These are phyloP conservation scores for Drosophila micromelanica DNA, from an alignment of 1,140 invertebrate species.

Conservation along the genomic window DNA sequence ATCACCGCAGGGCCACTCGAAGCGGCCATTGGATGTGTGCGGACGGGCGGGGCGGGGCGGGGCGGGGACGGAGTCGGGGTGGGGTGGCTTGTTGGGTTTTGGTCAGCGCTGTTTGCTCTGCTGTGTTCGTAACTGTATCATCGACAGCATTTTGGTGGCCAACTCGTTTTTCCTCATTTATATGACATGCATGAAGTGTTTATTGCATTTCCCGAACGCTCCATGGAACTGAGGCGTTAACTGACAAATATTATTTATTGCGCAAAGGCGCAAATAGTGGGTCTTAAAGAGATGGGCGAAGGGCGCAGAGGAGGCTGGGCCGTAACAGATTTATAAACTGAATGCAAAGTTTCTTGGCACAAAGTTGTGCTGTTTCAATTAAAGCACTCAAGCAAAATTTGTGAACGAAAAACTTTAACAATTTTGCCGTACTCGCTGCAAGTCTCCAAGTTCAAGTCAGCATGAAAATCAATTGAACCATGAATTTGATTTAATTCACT, in stretches of 20 bases:
- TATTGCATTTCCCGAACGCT: slow-evolving; percentile 57
- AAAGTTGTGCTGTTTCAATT: slow-evolving; percentile 51
- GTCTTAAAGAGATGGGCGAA: not conserved
- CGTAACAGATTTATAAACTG: slow-evolving; percentile 44
- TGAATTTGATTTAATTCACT: slow-evolving; percentile 65
- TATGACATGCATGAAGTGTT: slow-evolving; percentile 62
- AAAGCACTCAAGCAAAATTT: slow-evolving; percentile 49
- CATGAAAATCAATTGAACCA: slow-evolving; percentile 62
- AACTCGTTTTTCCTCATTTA: slow-evolving; percentile 13
- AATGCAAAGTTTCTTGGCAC: slow-evolving; percentile 27
- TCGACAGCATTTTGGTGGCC: not conserved
- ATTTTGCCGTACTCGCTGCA: slow-evolving; percentile 31
- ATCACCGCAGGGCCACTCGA: slow-evolving; percentile 59
- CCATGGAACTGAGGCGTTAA: slow-evolving; percentile 39
- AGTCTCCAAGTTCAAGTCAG: slow-evolving; percentile 37
- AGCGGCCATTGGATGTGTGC: slow-evolving; percentile 28
- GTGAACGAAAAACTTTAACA: slow-evolving; percentile 40
- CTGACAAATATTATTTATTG: slow-evolving; percentile 30
- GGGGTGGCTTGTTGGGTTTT: slow-evolving; percentile 31
- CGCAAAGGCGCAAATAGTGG: slow-evolving; percentile 10
- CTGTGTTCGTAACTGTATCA: not conserved
- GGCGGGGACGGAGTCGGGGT: no score
- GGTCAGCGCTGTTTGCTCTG: slow-evolving; percentile 21
- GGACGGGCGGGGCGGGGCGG: slow-evolving; percentile 6
- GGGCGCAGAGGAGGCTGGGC: not conserved